Evolutionary conservation across 2,113 vertebrate genomes (phyloP), one percentile per base, ranked within the genome.

Genomic region (Natator depressus): DNA sequence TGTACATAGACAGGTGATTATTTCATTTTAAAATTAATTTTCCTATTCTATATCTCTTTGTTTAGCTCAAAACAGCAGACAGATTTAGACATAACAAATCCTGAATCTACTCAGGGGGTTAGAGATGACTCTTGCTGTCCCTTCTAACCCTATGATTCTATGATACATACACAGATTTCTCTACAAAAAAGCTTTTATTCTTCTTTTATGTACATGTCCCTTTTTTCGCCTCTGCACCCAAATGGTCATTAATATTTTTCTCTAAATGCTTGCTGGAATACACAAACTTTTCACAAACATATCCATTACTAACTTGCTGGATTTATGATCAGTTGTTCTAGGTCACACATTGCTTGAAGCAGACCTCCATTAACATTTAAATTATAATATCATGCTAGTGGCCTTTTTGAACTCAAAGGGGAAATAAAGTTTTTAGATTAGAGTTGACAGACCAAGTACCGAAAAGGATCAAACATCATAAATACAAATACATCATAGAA

Each of bases 321-420:
- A 38, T 90, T 95, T 92, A 86, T 95, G 76, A 79, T 55, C 89
- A 51, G 10, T 80, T 95, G 65, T 94, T 92, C 1, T 57, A 94
- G 85, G 82, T 96, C 91, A 93, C 38, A 87, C 3, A 85, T 75
- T 82, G 84, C 91, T 97, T 89, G 88, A 90, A 94, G 93, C 91
- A 96, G 94, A 93, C 47, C 7, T 93, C 83, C 90, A 95, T 96
- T 96, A 95, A 93, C n/a, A 93, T 94, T 84, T 72, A 97, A 95
- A 96, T 93, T 96, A 82, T 62, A 89, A 51, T 92, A 96, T 96
- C 87, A 95, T 72, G 91, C 72, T 57, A 94, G 82, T 88, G 65
- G 57, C 49, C 90, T 95, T 65, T 55, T 91, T 88, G 87, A 90
- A 96, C 87, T 93, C 86, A 89, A 94, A 94, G 12, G 78, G 57